A percentile compares a stretch with the other conserved stretches of the same genome.
Conservation (phyloP, 2,113 vertebrate species). For the Symphodus melops region DNA sequence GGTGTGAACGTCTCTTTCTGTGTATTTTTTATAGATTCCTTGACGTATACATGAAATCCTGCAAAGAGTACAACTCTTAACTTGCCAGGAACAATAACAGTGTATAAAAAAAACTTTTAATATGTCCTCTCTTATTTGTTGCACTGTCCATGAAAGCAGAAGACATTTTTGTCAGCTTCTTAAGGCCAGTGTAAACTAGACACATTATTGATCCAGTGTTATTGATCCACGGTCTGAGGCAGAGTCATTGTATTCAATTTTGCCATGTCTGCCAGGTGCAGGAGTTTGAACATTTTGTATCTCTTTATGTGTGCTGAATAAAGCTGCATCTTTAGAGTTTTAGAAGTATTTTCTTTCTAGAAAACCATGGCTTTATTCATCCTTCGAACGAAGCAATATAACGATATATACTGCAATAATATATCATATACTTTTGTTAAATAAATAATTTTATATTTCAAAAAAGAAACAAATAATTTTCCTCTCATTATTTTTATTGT, state of each 20-base stretch:
- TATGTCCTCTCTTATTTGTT: not conserved
- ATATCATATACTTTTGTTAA: too few species aligned
- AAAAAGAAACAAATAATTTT: too few species aligned
- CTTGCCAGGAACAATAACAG: not conserved
- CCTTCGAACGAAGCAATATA: not conserved
- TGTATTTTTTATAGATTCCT: not conserved
- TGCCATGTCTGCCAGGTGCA: conserved; percentile 14
- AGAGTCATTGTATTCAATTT: conserved; percentile 26
- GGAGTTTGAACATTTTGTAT: not conserved
- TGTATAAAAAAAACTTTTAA: not conserved
- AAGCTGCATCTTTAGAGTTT: not conserved
- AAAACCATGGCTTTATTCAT: not conserved
- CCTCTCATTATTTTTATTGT: too few species aligned
- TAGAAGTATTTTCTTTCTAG: not conserved
- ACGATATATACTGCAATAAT: too few species aligned
- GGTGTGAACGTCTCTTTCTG: not conserved
- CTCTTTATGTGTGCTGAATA: not conserved
- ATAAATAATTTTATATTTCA: too few species aligned
- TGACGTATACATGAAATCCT: not conserved
- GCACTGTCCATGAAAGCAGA: conserved; percentile 10
- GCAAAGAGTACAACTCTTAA: not conserved
- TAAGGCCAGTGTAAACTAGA: conserved; percentile 17
- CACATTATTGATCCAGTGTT: conserved; percentile 29
- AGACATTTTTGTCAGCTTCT: conserved; percentile 11
- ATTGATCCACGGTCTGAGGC: conserved; percentile 42